Percentiles rank a stretch among this genome's conserved stretches.
Conservation (phyloP, 23 tunicate genomes). For the Diplosoma virens region DNA sequence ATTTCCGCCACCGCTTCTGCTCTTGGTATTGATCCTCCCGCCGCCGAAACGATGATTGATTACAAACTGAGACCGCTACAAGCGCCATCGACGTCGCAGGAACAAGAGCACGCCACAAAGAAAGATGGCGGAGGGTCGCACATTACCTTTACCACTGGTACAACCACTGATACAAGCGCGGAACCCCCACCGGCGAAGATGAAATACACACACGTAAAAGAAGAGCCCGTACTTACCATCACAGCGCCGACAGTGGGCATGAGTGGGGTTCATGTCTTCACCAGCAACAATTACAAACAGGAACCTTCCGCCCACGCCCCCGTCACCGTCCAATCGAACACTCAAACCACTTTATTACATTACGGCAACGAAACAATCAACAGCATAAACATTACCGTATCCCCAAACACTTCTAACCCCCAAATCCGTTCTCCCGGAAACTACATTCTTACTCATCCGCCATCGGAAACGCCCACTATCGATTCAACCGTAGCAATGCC, state of each 20-base stretch:
- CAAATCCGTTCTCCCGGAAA: too few species aligned
- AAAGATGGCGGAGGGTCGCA: background rate
- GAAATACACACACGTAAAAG: background rate
- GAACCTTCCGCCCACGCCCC: background rate
- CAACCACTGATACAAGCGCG: conserved; percentile 1
- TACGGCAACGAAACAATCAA: background rate
- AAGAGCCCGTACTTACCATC: background rate
- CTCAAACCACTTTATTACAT: background rate
- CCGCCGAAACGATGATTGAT: background rate
- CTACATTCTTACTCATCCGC: too few species aligned
- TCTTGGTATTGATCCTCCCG: conserved; percentile 79
- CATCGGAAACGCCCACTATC: too few species aligned
- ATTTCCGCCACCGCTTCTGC: conserved; percentile 79
- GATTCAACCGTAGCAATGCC: too few species aligned
- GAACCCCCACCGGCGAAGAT: too few species aligned
- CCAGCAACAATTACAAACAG: background rate
- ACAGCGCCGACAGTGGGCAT: background rate
- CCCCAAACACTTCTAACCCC: too few species aligned
- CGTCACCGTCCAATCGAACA: background rate
- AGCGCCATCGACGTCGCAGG: background rate
- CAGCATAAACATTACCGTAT: too few species aligned
- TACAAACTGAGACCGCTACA: conserved; percentile 15
- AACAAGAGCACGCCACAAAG: background rate
- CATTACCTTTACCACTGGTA: background rate
- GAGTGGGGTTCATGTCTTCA: background rate